Evolutionary conservation across 2,113 vertebrate species (phyloP).

Genomic region (Agelaius phoeniceus): DNA sequence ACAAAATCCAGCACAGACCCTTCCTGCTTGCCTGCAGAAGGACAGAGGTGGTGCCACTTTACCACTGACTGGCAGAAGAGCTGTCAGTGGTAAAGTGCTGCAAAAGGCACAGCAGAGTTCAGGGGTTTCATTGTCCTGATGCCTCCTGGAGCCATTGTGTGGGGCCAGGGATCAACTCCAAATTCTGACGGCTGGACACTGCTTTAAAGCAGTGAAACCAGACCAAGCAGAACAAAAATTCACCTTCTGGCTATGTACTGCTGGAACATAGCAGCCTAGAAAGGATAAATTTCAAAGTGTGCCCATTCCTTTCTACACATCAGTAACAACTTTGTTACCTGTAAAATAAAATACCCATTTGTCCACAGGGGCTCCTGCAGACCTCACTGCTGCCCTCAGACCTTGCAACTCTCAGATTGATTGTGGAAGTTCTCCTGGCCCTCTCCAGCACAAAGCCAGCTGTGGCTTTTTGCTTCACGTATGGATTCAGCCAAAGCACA

Average conservation of each 20-base stretch:
- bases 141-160: not conserved
- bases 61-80: not conserved
- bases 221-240: not conserved
- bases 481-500: not conserved
- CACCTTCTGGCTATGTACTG: not conserved
- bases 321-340: not conserved
- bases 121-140: not conserved
- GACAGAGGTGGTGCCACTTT: not conserved
- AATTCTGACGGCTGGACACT: not conserved
- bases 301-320: not conserved
- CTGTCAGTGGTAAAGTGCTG: not conserved
- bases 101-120: not conserved
- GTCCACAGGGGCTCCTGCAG: not conserved
- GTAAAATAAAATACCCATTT: not conserved
- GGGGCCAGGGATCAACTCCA: not conserved
- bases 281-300: not conserved
- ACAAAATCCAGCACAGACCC: not conserved
- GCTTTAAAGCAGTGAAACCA: not conserved
- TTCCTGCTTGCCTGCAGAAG: not conserved
- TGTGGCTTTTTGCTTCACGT: not conserved
- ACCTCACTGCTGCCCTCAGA: not conserved
- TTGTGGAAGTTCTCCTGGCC: not conserved
- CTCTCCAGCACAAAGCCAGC: not conserved
- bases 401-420: rapidly evolving
- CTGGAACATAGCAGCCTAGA: not conserved